Evolutionary conservation across 2,113 vertebrate species (phyloP), one percentile per base, ranked within the genome.

Genomic region (Paradisaea rubra): DNA sequence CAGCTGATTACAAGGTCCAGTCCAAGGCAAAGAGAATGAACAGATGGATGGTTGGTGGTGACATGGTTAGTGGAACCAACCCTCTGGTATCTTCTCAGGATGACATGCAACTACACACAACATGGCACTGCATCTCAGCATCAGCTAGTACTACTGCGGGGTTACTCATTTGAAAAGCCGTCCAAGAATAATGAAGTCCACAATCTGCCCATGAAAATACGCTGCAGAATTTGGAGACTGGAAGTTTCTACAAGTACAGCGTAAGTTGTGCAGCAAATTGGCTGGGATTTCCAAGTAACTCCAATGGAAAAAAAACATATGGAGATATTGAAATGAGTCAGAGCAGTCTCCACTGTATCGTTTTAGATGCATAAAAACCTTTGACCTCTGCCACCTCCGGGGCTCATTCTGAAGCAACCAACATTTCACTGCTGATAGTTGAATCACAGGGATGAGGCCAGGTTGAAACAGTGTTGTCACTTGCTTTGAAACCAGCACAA

Each of bases 301-400:
- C 23, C 60, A 74, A 10, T 1, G 18, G 44, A 19, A 35, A n/a
- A 65, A 59, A 63, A 11, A 0, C 2, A 28, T 10, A 8, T 2
- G 23, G 81, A 72, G 2, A 15, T 33, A 9, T 39, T 60, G 65
- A 50, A 69, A 25, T 31, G 42, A 74, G 33, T 57, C 71, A 56
- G 50, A 77, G 14, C n/a, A 56, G 15, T 15, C 11, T 85, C 7
- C 2, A 3, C 28, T 14, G 3, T 30, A 15, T 16, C 10, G 4
- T 45, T 74, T 74, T 44, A 76, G 37, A 31, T 44, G 53, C 16
- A 24, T 13, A 30, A 72, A 76, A 63, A 27, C 14, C 35, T 72
- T 65, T 45, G 66, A 68, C 10, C 22, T 76, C 41, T 95, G 41
- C 41, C 66, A 83, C 28, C 25, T 88, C 9, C 53, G 76, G 64